Conservation (phyloP, 2,888 invertebrate species). For the Trissolcus brochymenae region DNA sequence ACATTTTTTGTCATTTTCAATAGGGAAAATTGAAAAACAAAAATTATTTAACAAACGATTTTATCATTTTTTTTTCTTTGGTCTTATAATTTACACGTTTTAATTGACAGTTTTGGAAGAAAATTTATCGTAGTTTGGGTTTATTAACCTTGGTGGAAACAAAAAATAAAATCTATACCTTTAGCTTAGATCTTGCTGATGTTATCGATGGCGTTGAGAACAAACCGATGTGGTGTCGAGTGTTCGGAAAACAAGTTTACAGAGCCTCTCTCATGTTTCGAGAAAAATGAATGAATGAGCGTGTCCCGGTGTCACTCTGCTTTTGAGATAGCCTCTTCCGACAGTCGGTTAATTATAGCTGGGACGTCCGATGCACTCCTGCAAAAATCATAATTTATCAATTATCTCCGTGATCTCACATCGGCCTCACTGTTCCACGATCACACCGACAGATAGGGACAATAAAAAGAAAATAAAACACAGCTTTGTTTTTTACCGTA, state of each 20-base stretch:
- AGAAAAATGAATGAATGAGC: slow-evolving; percentile 39
- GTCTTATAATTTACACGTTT: not conserved
- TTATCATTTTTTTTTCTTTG: not conserved
- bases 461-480: slow-evolving; percentile 52
- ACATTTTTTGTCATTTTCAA: no score
- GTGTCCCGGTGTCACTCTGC: slow-evolving; percentile 21
- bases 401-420: slow-evolving; percentile 65
- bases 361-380: slow-evolving; percentile 57
- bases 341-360: slow-evolving; percentile 66
- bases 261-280: slow-evolving; percentile 20
- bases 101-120: not conserved
- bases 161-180: no score
- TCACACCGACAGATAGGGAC: slow-evolving; percentile 38
- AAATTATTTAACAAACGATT: not conserved
- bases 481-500: slow-evolving; percentile 38
- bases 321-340: slow-evolving; percentile 61
- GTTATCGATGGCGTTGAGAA: slow-evolving; percentile 50
- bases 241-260: slow-evolving; percentile 36
- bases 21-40: no score
- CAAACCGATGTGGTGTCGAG: slow-evolving; percentile 49
- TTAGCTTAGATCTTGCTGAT: slow-evolving; percentile 36
- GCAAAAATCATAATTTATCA: slow-evolving; percentile 71
- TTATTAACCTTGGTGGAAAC: no score
- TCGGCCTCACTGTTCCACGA: slow-evolving; percentile 31
- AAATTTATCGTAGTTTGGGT: not conserved